Conservation (phyloP, 2,888 invertebrate genomes). For the Macaria liturata region DNA sequence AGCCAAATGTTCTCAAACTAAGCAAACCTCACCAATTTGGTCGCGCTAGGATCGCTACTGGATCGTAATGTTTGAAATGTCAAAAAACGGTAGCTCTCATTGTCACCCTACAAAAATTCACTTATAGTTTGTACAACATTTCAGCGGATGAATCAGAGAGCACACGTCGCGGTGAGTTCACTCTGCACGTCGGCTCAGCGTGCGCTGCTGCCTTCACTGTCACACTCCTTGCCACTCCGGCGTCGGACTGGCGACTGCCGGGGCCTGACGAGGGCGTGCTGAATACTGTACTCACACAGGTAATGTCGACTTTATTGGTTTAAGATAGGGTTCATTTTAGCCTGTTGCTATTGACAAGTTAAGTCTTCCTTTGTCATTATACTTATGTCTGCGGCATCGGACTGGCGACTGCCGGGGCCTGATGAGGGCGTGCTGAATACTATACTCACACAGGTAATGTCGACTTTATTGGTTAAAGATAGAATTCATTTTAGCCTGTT, state of each 20-base stretch:
- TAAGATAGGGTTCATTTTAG: no score
- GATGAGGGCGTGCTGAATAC: conserved; percentile 23
- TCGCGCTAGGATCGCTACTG: no score
- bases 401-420: conserved; percentile 42
- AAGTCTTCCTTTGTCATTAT: conserved; percentile 39
- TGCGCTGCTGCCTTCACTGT: conserved; percentile 49
- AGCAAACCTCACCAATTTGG: no score
- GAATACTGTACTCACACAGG: conserved; percentile 4
- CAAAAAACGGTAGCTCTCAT: no score
- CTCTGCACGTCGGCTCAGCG: conserved; percentile 65
- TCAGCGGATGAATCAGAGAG: conserved; percentile 21
- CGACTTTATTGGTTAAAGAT: no score
- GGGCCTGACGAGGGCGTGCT: conserved; percentile 28
- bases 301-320: not conserved
- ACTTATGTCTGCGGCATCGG: conserved; percentile 46
- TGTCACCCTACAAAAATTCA: no score
- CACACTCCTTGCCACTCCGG: conserved; percentile 48
- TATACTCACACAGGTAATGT: conserved; percentile 4
- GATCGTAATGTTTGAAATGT: no score
- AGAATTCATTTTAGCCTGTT: no score
- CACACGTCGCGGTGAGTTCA: conserved; percentile 46
- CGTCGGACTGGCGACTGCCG: conserved; percentile 48
- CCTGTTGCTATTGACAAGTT: no score
- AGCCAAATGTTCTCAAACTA: no score
- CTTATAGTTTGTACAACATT: not conserved